These are phyloP conservation scores for Phodopus roborovskii DNA, from an alignment of 2,113 vertebrate species.

Conservation along the genomic window DNA sequence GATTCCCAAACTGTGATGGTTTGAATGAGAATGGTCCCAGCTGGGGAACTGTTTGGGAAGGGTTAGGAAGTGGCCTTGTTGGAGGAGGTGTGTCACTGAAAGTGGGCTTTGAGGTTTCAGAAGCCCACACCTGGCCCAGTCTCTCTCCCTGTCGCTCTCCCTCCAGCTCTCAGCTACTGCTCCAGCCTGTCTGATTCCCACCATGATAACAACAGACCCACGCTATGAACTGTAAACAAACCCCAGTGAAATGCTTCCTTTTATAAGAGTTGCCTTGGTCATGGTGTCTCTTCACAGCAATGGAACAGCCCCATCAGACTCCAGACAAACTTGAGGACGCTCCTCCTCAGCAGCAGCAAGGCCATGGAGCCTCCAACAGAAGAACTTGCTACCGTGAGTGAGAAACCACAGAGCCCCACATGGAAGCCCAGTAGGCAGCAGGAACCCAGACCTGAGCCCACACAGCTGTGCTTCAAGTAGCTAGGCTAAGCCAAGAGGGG, in stretches of 20 bases:
- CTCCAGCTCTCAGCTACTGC: background rate
- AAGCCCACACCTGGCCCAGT: background rate
- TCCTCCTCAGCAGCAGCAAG: too few relatives aligned
- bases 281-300: background rate
- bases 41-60: background rate
- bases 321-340: background rate
- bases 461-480: too few relatives aligned
- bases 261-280: background rate
- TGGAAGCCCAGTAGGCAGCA: background rate
- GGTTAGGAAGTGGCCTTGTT: background rate
- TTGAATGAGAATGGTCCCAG: background rate
- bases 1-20: background rate
- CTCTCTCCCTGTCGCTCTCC: background rate
- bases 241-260: background rate
- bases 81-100: background rate
- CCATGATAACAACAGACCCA: background rate
- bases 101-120: background rate
- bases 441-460: background rate
- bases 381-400: fast-evolving
- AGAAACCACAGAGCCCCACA: background rate
- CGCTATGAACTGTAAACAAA: background rate
- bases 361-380: background rate
- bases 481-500: background rate
- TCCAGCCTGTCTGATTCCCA: background rate
- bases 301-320: background rate